These are phyloP conservation scores for Blera fallax DNA, from an alignment of 2,888 invertebrate species.

Conservation along the genomic window DNA sequence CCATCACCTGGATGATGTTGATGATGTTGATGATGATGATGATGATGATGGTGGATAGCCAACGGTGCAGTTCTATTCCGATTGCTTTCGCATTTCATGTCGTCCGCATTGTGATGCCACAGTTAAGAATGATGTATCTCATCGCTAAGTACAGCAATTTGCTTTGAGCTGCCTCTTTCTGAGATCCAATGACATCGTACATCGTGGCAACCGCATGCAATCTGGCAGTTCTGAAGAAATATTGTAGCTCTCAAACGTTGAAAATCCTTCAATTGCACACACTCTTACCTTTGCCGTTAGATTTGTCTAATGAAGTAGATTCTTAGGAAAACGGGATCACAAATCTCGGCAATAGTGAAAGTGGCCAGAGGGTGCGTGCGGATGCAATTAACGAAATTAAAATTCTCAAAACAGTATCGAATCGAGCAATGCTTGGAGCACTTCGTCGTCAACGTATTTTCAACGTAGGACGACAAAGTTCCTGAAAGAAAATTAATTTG, in stretches of 20 bases:
- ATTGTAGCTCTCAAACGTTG: constrained; percentile 19
- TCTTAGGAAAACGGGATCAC: constrained; percentile 14
- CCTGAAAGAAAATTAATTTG: constrained; percentile 62
- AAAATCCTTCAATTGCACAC: constrained; percentile 36
- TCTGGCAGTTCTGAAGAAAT: constrained; percentile 27
- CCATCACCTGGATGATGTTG: constrained; percentile 38
- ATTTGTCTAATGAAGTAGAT: constrained; percentile 54
- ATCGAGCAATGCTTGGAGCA: constrained; percentile 17
- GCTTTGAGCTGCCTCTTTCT: constrained; percentile 46
- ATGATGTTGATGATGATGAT: constrained; percentile 42
- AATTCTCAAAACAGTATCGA: constrained; percentile 27
- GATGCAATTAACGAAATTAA: constrained; percentile 61
- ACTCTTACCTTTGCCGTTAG: neutral
- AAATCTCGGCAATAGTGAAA: constrained; percentile 11
- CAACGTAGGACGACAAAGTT: constrained; percentile 55
- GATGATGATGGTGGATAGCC: constrained; percentile 47
- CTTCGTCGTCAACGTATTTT: constrained; percentile 28
- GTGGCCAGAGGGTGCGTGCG: constrained; percentile 13
- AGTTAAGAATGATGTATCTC: constrained; percentile 35
- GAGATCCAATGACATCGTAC: constrained; percentile 10
- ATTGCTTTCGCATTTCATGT: constrained; percentile 65
- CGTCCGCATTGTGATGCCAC: constrained; percentile 46
- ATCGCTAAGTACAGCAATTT: constrained; percentile 50
- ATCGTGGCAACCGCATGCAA: constrained; percentile 35
- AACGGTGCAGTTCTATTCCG: constrained; percentile 57